A percentile compares a stretch with the other conserved stretches of the same genome.
These are phyloP conservation scores for Camelus dromedarius DNA, from an alignment of 2,113 vertebrate genomes.

Conservation along the genomic window DNA sequence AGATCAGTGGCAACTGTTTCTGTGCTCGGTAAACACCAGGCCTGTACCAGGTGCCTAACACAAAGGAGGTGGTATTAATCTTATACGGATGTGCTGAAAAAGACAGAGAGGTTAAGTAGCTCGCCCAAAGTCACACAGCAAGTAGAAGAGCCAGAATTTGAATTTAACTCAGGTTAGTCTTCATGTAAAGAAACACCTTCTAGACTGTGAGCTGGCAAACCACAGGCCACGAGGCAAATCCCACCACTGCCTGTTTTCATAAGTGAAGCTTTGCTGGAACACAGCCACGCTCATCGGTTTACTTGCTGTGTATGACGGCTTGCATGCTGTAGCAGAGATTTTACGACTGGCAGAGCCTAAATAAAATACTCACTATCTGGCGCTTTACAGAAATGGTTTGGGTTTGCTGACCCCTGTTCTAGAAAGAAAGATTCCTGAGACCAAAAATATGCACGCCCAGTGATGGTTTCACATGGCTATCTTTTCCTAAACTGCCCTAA, in stretches of 20 bases:
- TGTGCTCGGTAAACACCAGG: background rate
- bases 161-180: background rate
- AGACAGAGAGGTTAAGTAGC: background rate
- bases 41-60: background rate
- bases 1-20: background rate
- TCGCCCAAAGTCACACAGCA: background rate
- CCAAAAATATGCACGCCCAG: background rate
- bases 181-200: background rate
- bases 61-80: background rate
- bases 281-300: background rate
- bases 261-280: background rate
- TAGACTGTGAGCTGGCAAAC: background rate
- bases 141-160: background rate
- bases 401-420: background rate
- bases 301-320: fast-evolving
- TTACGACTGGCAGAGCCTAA: background rate
- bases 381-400: background rate
- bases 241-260: background rate
- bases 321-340: background rate
- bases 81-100: background rate
- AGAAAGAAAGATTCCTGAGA: background rate
- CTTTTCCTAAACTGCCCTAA: background rate
- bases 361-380: background rate
- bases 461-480: background rate
- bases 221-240: background rate